Conservation (phyloP, 2,888 invertebrate genomes). For the Zygaena filipendulae region DNA sequence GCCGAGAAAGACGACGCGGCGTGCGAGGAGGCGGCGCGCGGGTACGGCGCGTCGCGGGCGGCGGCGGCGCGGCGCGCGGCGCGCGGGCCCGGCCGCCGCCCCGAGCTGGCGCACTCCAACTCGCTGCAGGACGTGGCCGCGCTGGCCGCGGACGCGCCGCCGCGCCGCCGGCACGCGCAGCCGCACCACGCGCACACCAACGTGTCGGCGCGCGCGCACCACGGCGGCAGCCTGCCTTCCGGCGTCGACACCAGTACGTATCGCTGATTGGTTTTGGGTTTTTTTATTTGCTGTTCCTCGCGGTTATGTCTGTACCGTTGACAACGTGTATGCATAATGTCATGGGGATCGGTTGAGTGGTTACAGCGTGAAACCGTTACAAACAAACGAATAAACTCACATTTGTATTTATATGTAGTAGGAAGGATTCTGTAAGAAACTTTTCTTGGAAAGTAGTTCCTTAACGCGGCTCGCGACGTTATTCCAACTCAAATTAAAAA, state of each 20-base stretch:
- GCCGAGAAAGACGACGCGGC: slow-evolving; percentile 80
- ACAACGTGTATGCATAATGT: too few species aligned
- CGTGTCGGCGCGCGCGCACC: slow-evolving; percentile 50
- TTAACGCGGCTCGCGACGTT: too few species aligned
- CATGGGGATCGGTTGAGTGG: slow-evolving; percentile 4
- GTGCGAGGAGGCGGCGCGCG: slow-evolving; percentile 59
- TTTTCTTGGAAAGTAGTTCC: too few species aligned
- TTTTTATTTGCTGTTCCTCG: not conserved
- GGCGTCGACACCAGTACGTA: slow-evolving; percentile 55
- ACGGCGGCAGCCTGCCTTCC: slow-evolving; percentile 60
- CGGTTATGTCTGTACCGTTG: not conserved
- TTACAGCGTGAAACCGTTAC: not conserved
- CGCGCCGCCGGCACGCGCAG: slow-evolving; percentile 32
- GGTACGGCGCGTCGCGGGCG: slow-evolving; percentile 30
- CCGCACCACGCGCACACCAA: slow-evolving; percentile 28
- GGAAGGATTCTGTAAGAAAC: too few species aligned
- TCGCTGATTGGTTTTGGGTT: too few species aligned
- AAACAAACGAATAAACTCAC: too few species aligned
- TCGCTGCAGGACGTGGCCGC: slow-evolving; percentile 71
- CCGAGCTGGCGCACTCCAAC: slow-evolving; percentile 48
- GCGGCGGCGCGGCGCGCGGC: slow-evolving; percentile 45
- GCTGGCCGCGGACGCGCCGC: slow-evolving; percentile 44
- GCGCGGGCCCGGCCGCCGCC: slow-evolving; percentile 33
- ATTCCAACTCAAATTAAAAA: too few species aligned
- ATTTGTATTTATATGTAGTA: too few species aligned